Evolutionary conservation across 1,140 invertebrate genomes (phyloP), one percentile per base, ranked within the genome.

Genomic region (Scylla paramamosain): DNA sequence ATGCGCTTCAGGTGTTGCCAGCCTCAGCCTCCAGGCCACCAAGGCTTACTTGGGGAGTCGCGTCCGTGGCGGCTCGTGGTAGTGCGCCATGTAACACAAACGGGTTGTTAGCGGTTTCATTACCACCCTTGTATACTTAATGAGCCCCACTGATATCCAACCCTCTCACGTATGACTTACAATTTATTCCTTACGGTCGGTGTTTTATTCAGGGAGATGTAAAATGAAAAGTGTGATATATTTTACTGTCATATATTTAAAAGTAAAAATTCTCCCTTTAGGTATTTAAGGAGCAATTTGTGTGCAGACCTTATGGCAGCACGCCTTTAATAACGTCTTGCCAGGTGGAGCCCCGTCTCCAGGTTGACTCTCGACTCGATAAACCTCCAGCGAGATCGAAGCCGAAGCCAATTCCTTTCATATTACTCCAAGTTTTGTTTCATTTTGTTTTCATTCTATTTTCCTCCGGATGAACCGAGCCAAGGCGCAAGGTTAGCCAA

Each of bases 261-360:
- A 77, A 77, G 67, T 77, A 77, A 77, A 77, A 77, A 77, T 77
- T 77, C 67, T 77, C 67, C 67, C 67, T 77, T 20, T 7, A n/a
- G 67, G 6, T 77, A 77, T 77, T 77, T 77, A 77, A 77, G n/a
- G 67, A 77, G 67, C 67, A 25, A 77, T 77, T 77, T 77, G 67
- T 77, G 67, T 77, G 67, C 67, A 77, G 67, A n/a, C 12, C 67
- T 77, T 77, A 77, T 77, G 67, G 20, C 67, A 77, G 67, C 20
- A 77, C 67, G n/a, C 67, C 67, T 77, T 77, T 77, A 77, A 77
- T 77, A 77, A 77, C 67, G 67, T 77, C 67, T 77, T 77, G 67
- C 67, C 67, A 77, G 67, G 67, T 77, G 67, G 67, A 77, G 67
- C 67, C n/a, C 67, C 67, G 67, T n/a, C 67, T 77, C 67, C 67